Percentiles rank a stretch among this genome's conserved stretches.
These are phyloP conservation scores for Platichthys stellatus DNA, from an alignment of 2,113 vertebrate genomes.

Conservation along the genomic window DNA sequence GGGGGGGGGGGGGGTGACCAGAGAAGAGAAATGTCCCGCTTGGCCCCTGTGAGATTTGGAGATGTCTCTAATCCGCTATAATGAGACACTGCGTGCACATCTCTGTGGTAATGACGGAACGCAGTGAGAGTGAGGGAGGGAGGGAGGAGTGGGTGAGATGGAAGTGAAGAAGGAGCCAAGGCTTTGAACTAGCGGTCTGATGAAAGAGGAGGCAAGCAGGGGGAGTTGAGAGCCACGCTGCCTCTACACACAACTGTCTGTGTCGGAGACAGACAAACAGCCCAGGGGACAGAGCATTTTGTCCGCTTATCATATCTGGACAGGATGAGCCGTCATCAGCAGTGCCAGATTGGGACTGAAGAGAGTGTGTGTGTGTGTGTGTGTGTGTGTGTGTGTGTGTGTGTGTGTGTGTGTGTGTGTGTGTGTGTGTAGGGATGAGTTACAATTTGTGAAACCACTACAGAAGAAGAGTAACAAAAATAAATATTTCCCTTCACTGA, in stretches of 20 bases:
- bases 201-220: conserved; percentile 56
- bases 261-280: conserved; percentile 55
- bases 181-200: conserved; percentile 80
- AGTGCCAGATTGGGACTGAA: conserved; percentile 21
- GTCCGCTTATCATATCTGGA: conserved; percentile 76
- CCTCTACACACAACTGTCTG: conserved; percentile 59
- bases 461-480: background rate
- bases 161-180: conserved; percentile 72
- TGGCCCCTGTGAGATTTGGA: conserved; percentile 64
- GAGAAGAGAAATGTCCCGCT: conserved; percentile 65
- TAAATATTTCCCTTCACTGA: background rate
- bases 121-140: conserved; percentile 59
- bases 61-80: conserved; percentile 79
- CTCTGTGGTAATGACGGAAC: conserved; percentile 77
- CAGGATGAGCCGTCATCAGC: conserved; percentile 76
- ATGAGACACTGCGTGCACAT: conserved; percentile 82
- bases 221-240: conserved; percentile 62
- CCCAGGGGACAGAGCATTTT: conserved; percentile 72
- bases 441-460: background rate
- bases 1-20: background rate
- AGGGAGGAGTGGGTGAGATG: conserved; percentile 54
- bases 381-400: conserved; percentile 19
- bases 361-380: background rate
- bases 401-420: conserved; percentile 16
- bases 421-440: background rate